Evolutionary conservation across 2,888 invertebrate species (phyloP), one percentile per base, ranked within the genome.

Genomic region (Pilophorus perplexus): DNA sequence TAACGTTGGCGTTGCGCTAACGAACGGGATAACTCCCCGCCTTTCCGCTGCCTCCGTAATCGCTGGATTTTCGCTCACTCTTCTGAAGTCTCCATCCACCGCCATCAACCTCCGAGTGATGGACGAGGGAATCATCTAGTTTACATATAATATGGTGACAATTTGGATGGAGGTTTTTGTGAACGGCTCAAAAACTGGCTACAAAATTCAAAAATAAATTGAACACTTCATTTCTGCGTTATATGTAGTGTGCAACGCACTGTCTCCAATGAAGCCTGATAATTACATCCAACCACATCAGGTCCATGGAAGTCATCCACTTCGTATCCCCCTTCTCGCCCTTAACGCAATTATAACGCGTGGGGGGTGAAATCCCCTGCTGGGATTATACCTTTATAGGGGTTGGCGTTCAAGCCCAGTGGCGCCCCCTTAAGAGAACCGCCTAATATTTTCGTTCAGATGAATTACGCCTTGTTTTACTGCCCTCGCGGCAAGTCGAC

Each of bases 301-400:
- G n/a, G n/a, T n/a, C n/a, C n/a, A n/a, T n/a, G n/a, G n/a, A n/a
- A n/a, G n/a, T n/a, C n/a, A n/a, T n/a, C n/a, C n/a, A 2, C 46
- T 14, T 6, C 6, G 6, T 38, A 38, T 2, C 38, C 38, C 38
- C 38, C 44, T 44, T 16, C 3, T 16, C 52, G 10, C 4, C 14
- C 28, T 18, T 16, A 52, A 52, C 27, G 28, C 28, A 52, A 52
- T 52, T 52, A 52, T 27, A 52, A 52, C 52, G 27, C 27, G 50
- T 12, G 25, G 50, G 23, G 18, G 48, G n/a, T 20, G 20, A n/a
- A 48, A 48, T 48, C 48, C 48, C 23, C 23, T 8, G 22, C 20
- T 22, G 48, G 48, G 50, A 50, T 50, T 50, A 50, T 50, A 50
- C 50, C 50, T 50, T 50, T 50, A 50, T 50, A 27, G 52, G 52